These are phyloP conservation scores for Dorcus hopei DNA, from an alignment of 2,888 invertebrate genomes.

Conservation along the genomic window DNA sequence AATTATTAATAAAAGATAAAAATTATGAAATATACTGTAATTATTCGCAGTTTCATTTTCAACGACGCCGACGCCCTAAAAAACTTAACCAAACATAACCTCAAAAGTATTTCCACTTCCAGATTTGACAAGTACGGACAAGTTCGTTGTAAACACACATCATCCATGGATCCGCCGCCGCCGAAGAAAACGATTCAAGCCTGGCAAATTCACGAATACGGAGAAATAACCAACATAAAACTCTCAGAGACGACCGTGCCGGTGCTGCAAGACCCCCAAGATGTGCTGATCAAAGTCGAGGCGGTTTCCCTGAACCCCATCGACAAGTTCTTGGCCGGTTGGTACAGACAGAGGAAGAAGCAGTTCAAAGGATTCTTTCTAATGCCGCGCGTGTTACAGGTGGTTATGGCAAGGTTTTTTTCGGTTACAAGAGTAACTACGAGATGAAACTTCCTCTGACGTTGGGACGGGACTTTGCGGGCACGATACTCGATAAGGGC, in stretches of 20 bases:
- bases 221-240: conserved; percentile 59
- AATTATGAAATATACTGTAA: too few species aligned
- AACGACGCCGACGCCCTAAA: too few species aligned
- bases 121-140: too few species aligned
- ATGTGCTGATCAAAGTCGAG: conserved; percentile 77
- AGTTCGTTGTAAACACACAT: too few species aligned
- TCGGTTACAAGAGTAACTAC: conserved; percentile 60
- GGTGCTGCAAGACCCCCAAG: conserved; percentile 64
- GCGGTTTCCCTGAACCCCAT: conserved; percentile 90
- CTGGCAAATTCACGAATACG: conserved; percentile 83
- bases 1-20: too few species aligned
- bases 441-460: conserved; percentile 79
- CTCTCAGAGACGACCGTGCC: conserved; percentile 63
- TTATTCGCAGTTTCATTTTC: too few species aligned
- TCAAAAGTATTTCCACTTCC: too few species aligned
- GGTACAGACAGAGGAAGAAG: conserved; percentile 16
- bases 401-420: conserved; percentile 76
- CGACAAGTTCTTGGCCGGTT: conserved; percentile 80
- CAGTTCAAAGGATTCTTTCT: too few species aligned
- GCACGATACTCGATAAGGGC: conserved; percentile 74
- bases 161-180: background rate
- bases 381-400: conserved; percentile 48
- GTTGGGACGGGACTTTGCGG: conserved; percentile 88
- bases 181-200: conserved; percentile 56
- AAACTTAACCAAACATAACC: too few species aligned